Base-by-base conservation (phyloP, 2,113 vertebrate genomes). In the Bombycilla garrulus region DNA sequence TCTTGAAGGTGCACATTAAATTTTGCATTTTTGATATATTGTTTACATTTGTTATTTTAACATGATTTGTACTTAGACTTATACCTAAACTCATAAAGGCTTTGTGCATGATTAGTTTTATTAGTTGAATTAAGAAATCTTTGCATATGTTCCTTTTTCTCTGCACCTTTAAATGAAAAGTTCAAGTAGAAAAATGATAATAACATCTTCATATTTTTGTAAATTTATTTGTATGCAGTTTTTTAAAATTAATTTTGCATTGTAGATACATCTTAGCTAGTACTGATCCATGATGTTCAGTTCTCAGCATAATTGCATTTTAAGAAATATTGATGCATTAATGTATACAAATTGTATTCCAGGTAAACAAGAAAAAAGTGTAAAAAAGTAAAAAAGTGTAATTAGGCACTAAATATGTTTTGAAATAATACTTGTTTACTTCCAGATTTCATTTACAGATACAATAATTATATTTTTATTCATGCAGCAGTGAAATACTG, bases 331-430 rank as follows among this genome's bases (percentile, higher is more conserved):
- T 67, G 38, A 85, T 89, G 47, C 79, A 92, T 86, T 87, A 69
- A 45, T 70, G 14, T 66, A 85, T 31, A 87, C 19, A 82, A 73
- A 74, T 58, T 69, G 2, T 38, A 86, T 91, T 88, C 24, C 33
- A 93, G 36, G 29, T 50, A 85, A 93, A 69, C 11, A 81, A 71
- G 36, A 66, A 93, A 73, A 94, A 89, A 15, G 42, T 66, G 91
- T 93, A 93, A 91, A n/a, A n/a, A n/a, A n/a, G n/a, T n/a, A 66
- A 93, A 73, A 94, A 89, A 15, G 42, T 66, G 91, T 93, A 93
- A 91, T 92, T 89, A 91, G 84, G 21, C 54, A 56, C n/a, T 86
- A 89, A 95, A 83, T 74, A 81, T 57, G 18, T 38, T 81, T 94
- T 87, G 86, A 93, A 94, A 87, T 81, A 94, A 87, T 86, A 87